Percentiles rank a stretch among this genome's conserved stretches.
These are phyloP conservation scores for Drosophila melanocephala DNA, from an alignment of 2,888 invertebrate species.

Conservation along the genomic window DNA sequence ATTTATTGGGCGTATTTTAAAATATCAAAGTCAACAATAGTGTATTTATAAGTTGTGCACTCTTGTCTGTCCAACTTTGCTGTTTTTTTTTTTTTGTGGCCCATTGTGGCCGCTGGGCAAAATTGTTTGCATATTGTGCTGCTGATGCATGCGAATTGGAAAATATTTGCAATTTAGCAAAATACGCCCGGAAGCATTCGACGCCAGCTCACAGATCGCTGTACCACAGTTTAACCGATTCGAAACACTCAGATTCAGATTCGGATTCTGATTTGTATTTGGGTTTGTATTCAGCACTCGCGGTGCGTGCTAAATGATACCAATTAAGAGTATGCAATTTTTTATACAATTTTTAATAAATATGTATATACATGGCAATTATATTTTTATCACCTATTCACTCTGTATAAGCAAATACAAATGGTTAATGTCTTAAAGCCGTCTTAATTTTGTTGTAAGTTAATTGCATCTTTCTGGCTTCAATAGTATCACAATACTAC, in stretches of 20 bases:
- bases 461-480: too few relatives aligned
- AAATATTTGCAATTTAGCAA: slow-evolving; percentile 82
- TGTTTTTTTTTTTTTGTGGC: slow-evolving; percentile 19
- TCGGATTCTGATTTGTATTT: slow-evolving; percentile 59
- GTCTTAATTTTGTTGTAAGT: background rate
- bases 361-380: background rate
- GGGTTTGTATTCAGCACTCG: slow-evolving; percentile 47
- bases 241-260: slow-evolving; percentile 15
- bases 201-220: slow-evolving; percentile 28
- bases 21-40: background rate
- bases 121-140: slow-evolving; percentile 76
- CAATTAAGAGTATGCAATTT: slow-evolving; percentile 59
- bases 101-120: slow-evolving; percentile 63
- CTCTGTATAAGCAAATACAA: background rate
- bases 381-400: background rate
- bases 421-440: background rate
- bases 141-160: slow-evolving; percentile 76
- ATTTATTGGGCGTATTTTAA: background rate
- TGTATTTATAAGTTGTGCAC: slow-evolving; percentile 2
- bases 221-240: background rate
- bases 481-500: background rate
- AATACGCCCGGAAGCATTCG: slow-evolving; percentile 74
- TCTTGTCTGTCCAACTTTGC: background rate
- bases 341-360: background rate
- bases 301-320: slow-evolving; percentile 73